A percentile compares a stretch with the other conserved stretches of the same genome.
These are phyloP conservation scores for Psittacula derbiana DNA, from an alignment of 2,797 vertebrate genomes.

Conservation along the genomic window DNA sequence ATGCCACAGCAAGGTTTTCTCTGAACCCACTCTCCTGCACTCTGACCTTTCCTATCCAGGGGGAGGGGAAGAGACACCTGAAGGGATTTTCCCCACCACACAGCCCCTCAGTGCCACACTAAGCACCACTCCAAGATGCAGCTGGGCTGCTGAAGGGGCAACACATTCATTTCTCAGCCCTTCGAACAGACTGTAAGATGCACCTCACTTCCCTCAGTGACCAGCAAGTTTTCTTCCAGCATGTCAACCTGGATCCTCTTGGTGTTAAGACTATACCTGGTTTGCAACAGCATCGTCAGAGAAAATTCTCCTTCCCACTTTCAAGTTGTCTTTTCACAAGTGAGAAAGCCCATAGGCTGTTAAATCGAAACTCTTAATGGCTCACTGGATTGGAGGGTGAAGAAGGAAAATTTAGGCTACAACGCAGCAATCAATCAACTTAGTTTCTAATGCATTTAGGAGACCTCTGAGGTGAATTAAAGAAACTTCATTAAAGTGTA, in stretches of 20 bases:
- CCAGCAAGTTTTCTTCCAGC: background rate
- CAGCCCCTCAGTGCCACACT: background rate
- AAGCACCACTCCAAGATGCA: background rate
- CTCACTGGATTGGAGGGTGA: background rate
- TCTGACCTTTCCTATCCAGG: background rate
- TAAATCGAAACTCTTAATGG: background rate
- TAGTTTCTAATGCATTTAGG: background rate
- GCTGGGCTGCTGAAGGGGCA: background rate
- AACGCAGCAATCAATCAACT: background rate
- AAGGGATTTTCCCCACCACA: background rate
- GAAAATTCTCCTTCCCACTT: background rate
- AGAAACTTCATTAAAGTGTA: background rate
- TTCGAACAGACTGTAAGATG: background rate
- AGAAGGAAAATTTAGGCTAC: background rate
- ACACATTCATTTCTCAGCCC: fast-evolving
- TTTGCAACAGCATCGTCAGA: background rate
- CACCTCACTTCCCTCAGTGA: fast-evolving
- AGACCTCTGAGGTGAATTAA: background rate
- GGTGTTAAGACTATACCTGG: background rate
- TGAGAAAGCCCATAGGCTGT: background rate
- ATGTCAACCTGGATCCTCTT: background rate
- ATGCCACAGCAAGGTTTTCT: fast-evolving
- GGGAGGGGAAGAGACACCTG: background rate
- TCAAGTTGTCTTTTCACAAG: background rate
- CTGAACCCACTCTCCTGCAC: background rate